These are phyloP conservation scores for Cygnus buccinator DNA, from an alignment of 2,113 vertebrate genomes.

Conservation along the genomic window DNA sequence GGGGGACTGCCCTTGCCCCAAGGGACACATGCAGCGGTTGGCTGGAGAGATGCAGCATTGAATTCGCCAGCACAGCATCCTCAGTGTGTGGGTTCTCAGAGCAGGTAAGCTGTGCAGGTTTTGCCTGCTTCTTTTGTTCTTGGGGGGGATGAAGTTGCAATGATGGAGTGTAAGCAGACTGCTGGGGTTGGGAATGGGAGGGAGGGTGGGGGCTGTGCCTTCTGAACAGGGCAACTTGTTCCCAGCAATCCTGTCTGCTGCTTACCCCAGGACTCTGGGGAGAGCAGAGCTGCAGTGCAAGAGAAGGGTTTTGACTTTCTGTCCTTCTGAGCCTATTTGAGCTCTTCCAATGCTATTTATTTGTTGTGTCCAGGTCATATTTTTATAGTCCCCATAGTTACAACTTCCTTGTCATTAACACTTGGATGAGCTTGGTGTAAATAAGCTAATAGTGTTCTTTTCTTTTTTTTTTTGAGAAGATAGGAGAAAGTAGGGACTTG, in stretches of 20 bases:
- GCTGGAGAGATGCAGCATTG: background rate
- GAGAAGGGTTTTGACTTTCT: background rate
- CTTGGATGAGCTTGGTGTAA: background rate
- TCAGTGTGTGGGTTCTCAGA: accelerated
- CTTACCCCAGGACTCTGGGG: accelerated
- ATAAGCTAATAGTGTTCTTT: background rate
- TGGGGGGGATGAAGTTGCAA: background rate
- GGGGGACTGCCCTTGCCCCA: accelerated
- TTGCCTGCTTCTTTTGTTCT: accelerated
- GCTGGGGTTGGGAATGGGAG: background rate
- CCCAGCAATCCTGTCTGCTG: background rate
- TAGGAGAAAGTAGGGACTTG: background rate
- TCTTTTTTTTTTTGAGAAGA: background rate
- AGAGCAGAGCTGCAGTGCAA: accelerated
- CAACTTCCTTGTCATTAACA: background rate
- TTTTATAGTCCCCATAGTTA: background rate
- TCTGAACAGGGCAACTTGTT: background rate
- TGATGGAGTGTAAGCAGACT: background rate
- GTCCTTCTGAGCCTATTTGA: background rate
- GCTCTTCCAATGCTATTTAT: background rate
- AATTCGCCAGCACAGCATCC: accelerated
- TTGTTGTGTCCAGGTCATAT: accelerated
- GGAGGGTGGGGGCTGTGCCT: background rate
- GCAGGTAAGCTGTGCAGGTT: background rate
- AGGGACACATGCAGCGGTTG: accelerated